phyloP scores from a whole-genome alignment of 1,140 invertebrate species.

The Oreohelix idahoensis region DNA sequence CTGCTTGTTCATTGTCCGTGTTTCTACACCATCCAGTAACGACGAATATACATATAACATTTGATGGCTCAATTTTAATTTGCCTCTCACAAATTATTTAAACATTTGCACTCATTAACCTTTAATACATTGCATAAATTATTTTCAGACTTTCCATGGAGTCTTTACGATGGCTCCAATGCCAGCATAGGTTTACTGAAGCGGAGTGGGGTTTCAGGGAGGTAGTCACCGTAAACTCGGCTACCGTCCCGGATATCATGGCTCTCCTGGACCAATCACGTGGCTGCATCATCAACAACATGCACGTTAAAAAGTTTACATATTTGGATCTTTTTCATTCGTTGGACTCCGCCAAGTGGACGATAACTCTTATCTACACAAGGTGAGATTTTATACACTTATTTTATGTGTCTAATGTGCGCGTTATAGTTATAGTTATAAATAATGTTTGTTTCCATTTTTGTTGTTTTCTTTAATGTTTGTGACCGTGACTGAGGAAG shows the following conservation, averaged over 20 bases:
- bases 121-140: neutral
- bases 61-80: too few relatives aligned
- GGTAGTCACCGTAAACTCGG: constrained; percentile 60
- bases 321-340: constrained; percentile 61
- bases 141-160: constrained; percentile 58
- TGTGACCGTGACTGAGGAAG: too few relatives aligned
- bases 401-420: too few relatives aligned
- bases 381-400: constrained; percentile 44
- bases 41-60: too few relatives aligned
- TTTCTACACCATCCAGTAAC: too few relatives aligned
- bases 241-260: constrained; percentile 54
- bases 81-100: too few relatives aligned
- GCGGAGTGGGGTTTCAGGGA: constrained; percentile 58
- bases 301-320: constrained; percentile 60
- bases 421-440: too few relatives aligned
- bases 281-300: constrained; percentile 57
- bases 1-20: too few relatives aligned
- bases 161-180: constrained; percentile 63
- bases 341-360: constrained; percentile 49
- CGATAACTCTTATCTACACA: constrained; percentile 53
- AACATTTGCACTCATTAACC: too few relatives aligned
- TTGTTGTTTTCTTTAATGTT: too few relatives aligned
- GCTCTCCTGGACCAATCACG: constrained; percentile 58
- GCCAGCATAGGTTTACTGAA: constrained; percentile 57
- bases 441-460: too few relatives aligned